These are phyloP conservation scores for Dolichotis patagonum DNA, from an alignment of 2,113 vertebrate genomes.

Conservation along the genomic window DNA sequence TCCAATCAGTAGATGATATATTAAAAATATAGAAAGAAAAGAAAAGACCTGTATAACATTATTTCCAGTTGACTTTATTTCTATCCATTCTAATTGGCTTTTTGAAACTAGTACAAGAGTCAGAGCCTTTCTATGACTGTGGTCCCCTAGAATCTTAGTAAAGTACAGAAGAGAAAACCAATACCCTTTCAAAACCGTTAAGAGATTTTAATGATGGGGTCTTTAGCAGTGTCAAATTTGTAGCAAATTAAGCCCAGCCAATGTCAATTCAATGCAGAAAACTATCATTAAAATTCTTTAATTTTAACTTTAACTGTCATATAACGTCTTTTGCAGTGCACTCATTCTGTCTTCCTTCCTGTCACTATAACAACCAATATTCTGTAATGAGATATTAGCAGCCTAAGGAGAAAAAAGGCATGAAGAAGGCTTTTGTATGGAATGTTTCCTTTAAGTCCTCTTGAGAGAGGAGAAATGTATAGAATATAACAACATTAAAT, in stretches of 20 bases:
- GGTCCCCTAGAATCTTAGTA: not conserved
- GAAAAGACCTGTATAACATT: not conserved
- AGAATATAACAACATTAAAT: not conserved
- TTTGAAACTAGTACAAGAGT: not conserved
- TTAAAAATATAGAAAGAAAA: not conserved
- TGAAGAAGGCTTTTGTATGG: not conserved
- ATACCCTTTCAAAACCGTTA: not conserved
- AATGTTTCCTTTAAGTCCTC: not conserved
- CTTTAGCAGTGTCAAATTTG: not conserved
- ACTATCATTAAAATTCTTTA: not conserved
- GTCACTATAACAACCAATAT: constrained; percentile 12
- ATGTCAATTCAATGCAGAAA: not conserved
- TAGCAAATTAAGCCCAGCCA: not conserved
- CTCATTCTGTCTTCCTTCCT: not conserved
- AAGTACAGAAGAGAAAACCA: not conserved
- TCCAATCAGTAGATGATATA: not conserved
- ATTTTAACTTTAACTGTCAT: not conserved
- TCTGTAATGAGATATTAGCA: not conserved
- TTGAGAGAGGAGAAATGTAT: not conserved
- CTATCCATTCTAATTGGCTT: not conserved
- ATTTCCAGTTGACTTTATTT: not conserved
- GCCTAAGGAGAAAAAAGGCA: not conserved
- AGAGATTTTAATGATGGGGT: not conserved
- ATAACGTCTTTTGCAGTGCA: not conserved
- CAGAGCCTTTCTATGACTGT: not conserved